A percentile compares a stretch with the other conserved stretches of the same genome.
Evolutionary conservation across 2,888 invertebrate species (phyloP).

Genomic region (Cryptocheilus praepositus): DNA sequence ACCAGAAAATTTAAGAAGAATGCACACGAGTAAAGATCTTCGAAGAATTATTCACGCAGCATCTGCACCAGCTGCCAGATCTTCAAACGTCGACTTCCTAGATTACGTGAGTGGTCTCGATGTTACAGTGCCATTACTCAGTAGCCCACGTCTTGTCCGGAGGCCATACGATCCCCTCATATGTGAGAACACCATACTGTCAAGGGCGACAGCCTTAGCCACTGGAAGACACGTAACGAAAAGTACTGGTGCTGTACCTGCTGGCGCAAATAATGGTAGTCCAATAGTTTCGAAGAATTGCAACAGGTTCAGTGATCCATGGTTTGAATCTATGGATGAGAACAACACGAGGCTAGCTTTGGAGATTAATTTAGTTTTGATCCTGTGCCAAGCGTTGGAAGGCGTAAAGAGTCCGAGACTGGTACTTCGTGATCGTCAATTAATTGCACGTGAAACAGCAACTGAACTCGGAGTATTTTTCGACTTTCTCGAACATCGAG

Average conservation of each 20-base stretch:
- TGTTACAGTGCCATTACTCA: constrained; percentile 65
- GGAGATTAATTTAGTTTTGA: constrained; percentile 70
- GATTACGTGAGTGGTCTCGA: constrained; percentile 66
- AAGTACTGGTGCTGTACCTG: constrained; percentile 38
- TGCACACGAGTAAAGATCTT: constrained; percentile 67
- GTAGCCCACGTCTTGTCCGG: constrained; percentile 68
- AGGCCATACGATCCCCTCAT: constrained; percentile 72
- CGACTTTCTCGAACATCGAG: constrained; percentile 69
- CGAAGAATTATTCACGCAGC: constrained; percentile 62
- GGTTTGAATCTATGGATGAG: constrained; percentile 73
- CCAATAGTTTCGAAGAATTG: constrained; percentile 43
- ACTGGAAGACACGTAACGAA: constrained; percentile 60
- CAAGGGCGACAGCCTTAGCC: constrained; percentile 67
- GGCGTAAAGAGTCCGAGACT: constrained; percentile 69
- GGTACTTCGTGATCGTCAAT: constrained; percentile 68
- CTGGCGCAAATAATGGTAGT: constrained; percentile 29
- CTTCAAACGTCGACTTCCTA: constrained; percentile 53
- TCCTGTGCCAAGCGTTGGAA: constrained; percentile 70
- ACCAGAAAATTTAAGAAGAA: constrained; percentile 65
- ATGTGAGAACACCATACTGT: constrained; percentile 72
- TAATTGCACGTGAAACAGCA: constrained; percentile 71
- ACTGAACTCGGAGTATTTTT: constrained; percentile 72
- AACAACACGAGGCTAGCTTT: constrained; percentile 70
- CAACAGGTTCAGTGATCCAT: constrained; percentile 62
- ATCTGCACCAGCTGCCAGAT: constrained; percentile 46